phyloP scores from a whole-genome alignment of 2,797 vertebrate genomes.

The Mus caroli region DNA sequence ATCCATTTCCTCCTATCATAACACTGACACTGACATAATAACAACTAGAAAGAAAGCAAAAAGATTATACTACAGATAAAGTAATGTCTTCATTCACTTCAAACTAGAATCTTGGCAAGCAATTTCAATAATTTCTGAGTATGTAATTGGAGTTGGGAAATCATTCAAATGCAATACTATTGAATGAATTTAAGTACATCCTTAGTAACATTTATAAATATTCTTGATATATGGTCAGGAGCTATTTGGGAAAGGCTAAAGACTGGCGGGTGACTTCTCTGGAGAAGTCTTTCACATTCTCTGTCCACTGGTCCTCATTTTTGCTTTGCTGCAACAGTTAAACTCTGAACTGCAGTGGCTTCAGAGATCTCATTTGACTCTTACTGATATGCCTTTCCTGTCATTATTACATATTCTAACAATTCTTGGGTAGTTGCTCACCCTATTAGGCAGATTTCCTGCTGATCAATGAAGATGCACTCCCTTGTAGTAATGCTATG shows the following conservation, averaged over 20 bases:
- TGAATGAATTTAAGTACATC: not conserved
- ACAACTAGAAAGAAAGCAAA: slow-evolving; percentile 2
- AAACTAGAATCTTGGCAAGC: slow-evolving; percentile 1
- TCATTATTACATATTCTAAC: not conserved
- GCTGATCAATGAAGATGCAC: not conserved
- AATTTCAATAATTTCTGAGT: not conserved
- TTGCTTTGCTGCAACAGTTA: not conserved
- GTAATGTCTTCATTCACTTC: not conserved
- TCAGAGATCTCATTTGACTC: not conserved
- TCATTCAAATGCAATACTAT: not conserved
- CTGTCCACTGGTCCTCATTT: not conserved
- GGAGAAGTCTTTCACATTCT: not conserved
- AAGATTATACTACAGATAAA: not conserved
- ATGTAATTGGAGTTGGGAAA: not conserved
- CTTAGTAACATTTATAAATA: not conserved
- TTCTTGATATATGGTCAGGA: not conserved
- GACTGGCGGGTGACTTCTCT: not conserved
- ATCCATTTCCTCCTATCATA: not conserved
- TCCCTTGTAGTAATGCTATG: not conserved
- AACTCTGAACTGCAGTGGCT: not conserved
- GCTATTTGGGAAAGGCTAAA: not conserved
- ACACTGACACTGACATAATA: not conserved
- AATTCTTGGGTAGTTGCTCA: not conserved
- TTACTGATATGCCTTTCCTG: not conserved
- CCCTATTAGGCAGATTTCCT: not conserved